Conservation (phyloP, 1,140 invertebrate species). For the Hypothenemus hampei region DNA sequence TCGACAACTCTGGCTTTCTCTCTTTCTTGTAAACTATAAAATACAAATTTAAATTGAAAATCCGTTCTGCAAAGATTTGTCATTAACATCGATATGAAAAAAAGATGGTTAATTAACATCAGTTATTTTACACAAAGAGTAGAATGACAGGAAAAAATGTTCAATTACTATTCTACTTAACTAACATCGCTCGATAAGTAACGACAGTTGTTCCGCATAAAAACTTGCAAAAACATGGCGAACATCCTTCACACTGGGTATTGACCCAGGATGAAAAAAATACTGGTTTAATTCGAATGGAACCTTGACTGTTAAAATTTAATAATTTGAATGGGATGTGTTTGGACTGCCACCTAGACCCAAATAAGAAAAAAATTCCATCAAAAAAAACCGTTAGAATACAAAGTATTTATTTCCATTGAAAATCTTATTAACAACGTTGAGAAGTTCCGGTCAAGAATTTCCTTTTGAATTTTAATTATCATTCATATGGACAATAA, state of each 20-base stretch:
- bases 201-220: constrained; percentile 12
- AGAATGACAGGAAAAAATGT: too few species aligned
- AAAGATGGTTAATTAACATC: too few species aligned
- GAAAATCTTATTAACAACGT: too few species aligned
- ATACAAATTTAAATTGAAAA: not conserved
- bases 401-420: constrained; percentile 11
- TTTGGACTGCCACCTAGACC: constrained; percentile 6
- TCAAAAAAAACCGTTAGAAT: constrained; percentile 19
- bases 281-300: constrained; percentile 18
- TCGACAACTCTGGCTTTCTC: constrained; percentile 9
- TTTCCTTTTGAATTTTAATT: too few species aligned
- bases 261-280: constrained; percentile 29
- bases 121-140: too few species aligned
- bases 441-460: too few species aligned
- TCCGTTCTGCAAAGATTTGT: not conserved
- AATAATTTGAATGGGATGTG: constrained; percentile 20
- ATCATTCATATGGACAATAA: too few species aligned
- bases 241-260: constrained; percentile 23
- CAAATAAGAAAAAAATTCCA: constrained; percentile 18
- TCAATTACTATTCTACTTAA: too few species aligned
- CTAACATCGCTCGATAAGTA: constrained; percentile 12
- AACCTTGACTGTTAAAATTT: constrained; percentile 24
- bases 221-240: constrained; percentile 16
- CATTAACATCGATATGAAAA: not conserved
- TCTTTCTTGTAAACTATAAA: not conserved